Base-by-base conservation (phyloP, 2,113 vertebrate species). In the Prochilodus magdalenae region DNA sequence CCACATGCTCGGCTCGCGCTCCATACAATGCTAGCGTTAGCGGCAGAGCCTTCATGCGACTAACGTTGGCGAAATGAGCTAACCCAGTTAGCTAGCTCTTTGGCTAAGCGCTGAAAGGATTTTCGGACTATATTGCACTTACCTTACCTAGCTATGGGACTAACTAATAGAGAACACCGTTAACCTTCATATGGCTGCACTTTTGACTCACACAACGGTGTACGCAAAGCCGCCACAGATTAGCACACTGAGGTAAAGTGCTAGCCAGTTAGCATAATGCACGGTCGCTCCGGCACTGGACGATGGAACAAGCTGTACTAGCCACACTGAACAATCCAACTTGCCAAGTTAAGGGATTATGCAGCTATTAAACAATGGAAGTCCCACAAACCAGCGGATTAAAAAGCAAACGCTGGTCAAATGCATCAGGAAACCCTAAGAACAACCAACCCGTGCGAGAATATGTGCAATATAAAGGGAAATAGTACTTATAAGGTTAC, bases 401-500 rank as follows among this genome's bases (percentile, higher is more conserved):
- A 66, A 13, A 22, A 12, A 22, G 65, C 36, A 8, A 10, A 67
- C 13, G 13, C 55, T 11, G 24, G 44, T 33, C 16, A 26, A 44
- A 53, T 1, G 24, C 36, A 22, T 26, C 15, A 16, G 10, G 53
- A 10, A 74, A 26, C 26, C 53, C 6, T 40, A 27, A 55, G 36
- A 66, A 57, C 22, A 33, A 57, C 1, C 4, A 40, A 36, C 44
- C n/a, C n/a, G 1, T 29, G 33, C 16, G 53, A 1, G 13, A 2
- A 0, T n/a, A 16, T 24, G 12, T 1, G 5, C 14, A 62, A 72
- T 20, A 57, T 3, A 11, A 18, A 6, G 36, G 18, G 59, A 67
- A 53, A 72, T 0, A 29, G 26, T 11, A 60, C n/a, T n/a, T n/a
- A n/a, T n/a, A n/a, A n/a, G n/a, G 47, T 15, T 65, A 86, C 77